phyloP scores from a whole-genome alignment of 2,888 invertebrate genomes.

The Diachrysia chrysitis region DNA sequence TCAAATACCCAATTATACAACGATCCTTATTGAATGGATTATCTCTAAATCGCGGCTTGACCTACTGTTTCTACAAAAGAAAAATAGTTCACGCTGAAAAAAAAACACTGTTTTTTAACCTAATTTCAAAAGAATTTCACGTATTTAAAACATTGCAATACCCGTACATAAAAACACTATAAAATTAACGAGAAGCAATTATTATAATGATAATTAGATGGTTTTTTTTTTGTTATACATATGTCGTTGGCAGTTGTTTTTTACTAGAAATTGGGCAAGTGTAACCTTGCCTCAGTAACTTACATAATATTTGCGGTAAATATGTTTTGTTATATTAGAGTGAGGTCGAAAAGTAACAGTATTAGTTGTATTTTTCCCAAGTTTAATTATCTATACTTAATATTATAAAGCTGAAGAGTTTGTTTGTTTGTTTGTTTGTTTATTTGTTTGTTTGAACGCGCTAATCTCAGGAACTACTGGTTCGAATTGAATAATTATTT shows the following conservation, averaged over 20 bases:
- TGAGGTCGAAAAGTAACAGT: background rate
- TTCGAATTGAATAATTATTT: too few species aligned
- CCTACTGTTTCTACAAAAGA: too few species aligned
- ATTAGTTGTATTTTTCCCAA: background rate
- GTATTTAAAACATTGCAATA: conserved; percentile 24
- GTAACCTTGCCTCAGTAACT: conserved; percentile 24
- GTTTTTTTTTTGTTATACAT: conserved; percentile 17
- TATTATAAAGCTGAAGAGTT: too few species aligned
- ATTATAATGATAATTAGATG: background rate
- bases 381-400: too few species aligned
- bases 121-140: conserved; percentile 26
- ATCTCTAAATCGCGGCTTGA: too few species aligned
- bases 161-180: conserved; percentile 29
- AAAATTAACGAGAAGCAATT: conserved; percentile 39
- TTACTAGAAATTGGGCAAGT: conserved; percentile 11
- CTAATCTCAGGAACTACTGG: too few species aligned
- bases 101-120: background rate
- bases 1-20: too few species aligned
- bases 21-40: background rate
- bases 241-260: conserved; percentile 11
- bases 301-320: conserved; percentile 3
- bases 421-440: too few species aligned
- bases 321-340: background rate
- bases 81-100: too few species aligned
- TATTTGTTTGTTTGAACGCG: background rate